Evolutionary conservation across 1,140 invertebrate genomes (phyloP).

Genomic region (Stegodyphus mimosarum): DNA sequence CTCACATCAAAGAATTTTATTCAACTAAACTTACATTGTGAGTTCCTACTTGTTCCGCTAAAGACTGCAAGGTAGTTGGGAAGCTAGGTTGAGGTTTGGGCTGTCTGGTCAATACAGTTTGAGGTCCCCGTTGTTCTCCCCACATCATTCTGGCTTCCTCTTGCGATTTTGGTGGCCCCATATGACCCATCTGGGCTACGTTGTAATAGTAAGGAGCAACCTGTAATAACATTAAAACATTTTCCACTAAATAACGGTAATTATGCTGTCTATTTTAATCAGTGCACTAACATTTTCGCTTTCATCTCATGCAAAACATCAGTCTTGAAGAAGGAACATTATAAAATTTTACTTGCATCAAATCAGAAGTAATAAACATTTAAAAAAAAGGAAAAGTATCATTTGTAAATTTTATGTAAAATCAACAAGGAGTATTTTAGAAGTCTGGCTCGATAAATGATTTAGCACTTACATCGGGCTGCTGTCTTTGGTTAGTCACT

Average conservation of each 20-base stretch:
- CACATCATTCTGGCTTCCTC: slow-evolving; percentile 44
- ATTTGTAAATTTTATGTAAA: too few species aligned
- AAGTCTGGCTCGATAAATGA: too few species aligned
- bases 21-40: slow-evolving; percentile 13
- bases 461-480: slow-evolving; percentile 40
- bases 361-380: too few species aligned
- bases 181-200: not conserved
- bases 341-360: too few species aligned
- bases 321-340: too few species aligned
- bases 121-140: slow-evolving; percentile 31
- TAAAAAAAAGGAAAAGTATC: too few species aligned
- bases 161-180: slow-evolving; percentile 18
- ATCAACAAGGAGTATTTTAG: too few species aligned
- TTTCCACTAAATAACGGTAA: not conserved
- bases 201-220: slow-evolving; percentile 55
- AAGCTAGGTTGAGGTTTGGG: slow-evolving; percentile 72
- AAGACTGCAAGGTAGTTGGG: slow-evolving; percentile 43
- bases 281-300: too few species aligned
- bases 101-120: slow-evolving; percentile 71
- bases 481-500: slow-evolving; percentile 31
- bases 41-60: slow-evolving; percentile 40
- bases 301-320: too few species aligned
- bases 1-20: too few species aligned
- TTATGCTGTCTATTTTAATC: too few species aligned
- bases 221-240: slow-evolving; percentile 5